A percentile compares a stretch with the other conserved stretches of the same genome.
Conservation (phyloP, 1,140 invertebrate species). For the Dreissena polymorpha region DNA sequence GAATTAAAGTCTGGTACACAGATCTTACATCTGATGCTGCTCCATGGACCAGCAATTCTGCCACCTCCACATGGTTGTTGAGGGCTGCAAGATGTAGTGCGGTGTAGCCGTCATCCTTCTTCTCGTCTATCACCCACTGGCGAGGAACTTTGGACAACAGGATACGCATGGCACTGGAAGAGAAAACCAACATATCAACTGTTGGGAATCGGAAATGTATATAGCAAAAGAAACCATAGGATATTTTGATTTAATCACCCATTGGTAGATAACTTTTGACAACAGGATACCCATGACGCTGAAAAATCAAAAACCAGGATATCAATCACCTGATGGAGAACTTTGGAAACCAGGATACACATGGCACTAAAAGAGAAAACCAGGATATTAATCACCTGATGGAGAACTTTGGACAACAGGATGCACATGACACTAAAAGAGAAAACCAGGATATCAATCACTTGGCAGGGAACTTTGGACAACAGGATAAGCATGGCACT, state of each 20-base stretch:
- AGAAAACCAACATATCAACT: too few species aligned
- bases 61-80: constrained; percentile 99
- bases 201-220: too few species aligned
- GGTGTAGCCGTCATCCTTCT: constrained; percentile 98
- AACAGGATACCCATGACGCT: too few species aligned
- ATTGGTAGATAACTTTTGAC: too few species aligned
- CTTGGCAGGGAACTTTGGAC: constrained; percentile 92
- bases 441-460: constrained; percentile 96
- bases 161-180: constrained; percentile 95
- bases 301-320: too few species aligned
- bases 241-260: too few species aligned
- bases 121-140: constrained; percentile 99
- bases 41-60: constrained; percentile 87
- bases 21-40: constrained; percentile 45
- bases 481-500: constrained; percentile 97
- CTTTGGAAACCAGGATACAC: too few species aligned
- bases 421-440: too few species aligned
- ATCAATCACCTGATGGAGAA: constrained; percentile 75
- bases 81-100: constrained; percentile 96
- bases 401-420: too few species aligned
- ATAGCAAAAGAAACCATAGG: too few species aligned
- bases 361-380: too few species aligned
- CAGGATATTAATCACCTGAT: constrained; percentile 74
- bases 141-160: constrained; percentile 93
- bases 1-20: too few species aligned